Evolutionary conservation across 2,888 invertebrate genomes (phyloP), one percentile per base, ranked within the genome.

Genomic region (Drosophila lacicola): DNA sequence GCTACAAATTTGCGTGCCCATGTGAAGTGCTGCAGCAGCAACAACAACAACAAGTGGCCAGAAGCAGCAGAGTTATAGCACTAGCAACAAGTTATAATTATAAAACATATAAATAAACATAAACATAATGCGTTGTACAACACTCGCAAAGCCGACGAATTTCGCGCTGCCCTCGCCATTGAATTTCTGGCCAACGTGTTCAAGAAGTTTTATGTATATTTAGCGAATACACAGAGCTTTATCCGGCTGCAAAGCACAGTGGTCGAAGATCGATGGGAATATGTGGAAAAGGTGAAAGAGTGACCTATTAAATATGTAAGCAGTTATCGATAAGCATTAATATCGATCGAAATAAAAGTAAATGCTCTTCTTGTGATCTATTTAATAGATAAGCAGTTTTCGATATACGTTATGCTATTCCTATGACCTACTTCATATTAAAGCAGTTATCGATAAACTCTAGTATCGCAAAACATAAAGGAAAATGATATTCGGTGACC

Each of bases 11-110:
- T 69, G 82, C 88, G 65, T 53, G 56, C 36, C 41, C 57, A 78
- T 89, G 85, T 82, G 76, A 86, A 86, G 74, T 87, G 79, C 74
- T 70, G 66, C 76, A 64, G 45, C 67, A 60, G 44, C 62, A 56
- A 68, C 41, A 41, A 74, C 54, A 60, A 53, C 54, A 60, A 53
- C 29, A 29, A 29, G 29, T 29, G 58, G 6, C n/a, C 13, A 37
- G 37, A 14, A 60, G 21, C 19, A 37, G 54, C 29, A 14, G 19
- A 60, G 37, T 50, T 55, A 66, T 19, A 53, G 53, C 62, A 61
- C 66, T 44, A 63, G 60, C 66, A 77, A 60, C 66, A 71, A 74
- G 71, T 61, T 71, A 80, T 79, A 78, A 81, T 84, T 79, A 82
- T 80, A 80, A 88, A 88, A 70, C 64, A 72, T 69, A 80, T 69